A percentile compares a stretch with the other conserved stretches of the same genome.
phyloP scores from a whole-genome alignment of 2,797 vertebrate species.

The Tolypeutes matacus region DNA sequence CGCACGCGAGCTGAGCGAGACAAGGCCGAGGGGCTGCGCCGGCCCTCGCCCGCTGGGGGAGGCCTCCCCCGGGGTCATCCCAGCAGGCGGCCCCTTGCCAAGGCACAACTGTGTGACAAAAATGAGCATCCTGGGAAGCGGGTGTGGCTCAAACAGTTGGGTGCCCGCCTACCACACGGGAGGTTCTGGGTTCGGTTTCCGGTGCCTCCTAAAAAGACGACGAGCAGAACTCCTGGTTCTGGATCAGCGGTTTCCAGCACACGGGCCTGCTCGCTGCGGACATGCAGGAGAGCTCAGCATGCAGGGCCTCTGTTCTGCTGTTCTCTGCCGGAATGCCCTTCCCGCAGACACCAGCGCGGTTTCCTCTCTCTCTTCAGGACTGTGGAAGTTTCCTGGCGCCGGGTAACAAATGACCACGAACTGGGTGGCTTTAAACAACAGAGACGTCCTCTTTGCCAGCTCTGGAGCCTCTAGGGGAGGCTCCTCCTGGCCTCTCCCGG shows the following conservation, averaged over 20 bases:
- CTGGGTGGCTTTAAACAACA: no score
- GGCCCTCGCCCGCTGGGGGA: neutral
- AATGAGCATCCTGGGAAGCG: neutral
- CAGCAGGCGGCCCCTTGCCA: neutral
- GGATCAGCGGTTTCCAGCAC: neutral
- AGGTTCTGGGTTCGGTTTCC: no score
- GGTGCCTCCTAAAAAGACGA: no score
- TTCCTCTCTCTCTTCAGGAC: neutral
- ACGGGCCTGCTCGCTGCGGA: neutral
- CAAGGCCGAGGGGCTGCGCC: neutral
- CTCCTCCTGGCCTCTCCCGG: no score
- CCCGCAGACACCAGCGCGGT: neutral
- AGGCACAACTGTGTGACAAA: neutral
- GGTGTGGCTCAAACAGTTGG: no score
- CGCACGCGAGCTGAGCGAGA: neutral
- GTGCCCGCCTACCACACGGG: no score
- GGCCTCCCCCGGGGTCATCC: neutral
- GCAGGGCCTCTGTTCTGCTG: neutral
- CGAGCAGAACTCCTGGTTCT: neutral
- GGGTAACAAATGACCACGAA: no score
- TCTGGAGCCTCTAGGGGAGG: no score
- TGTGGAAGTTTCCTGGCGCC: no score
- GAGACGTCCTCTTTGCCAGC: no score
- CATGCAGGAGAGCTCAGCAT: neutral
- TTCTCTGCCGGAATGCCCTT: accelerated